phyloP scores from a whole-genome alignment of 2,888 invertebrate species.

The Mesorhabditis sp. region DNA sequence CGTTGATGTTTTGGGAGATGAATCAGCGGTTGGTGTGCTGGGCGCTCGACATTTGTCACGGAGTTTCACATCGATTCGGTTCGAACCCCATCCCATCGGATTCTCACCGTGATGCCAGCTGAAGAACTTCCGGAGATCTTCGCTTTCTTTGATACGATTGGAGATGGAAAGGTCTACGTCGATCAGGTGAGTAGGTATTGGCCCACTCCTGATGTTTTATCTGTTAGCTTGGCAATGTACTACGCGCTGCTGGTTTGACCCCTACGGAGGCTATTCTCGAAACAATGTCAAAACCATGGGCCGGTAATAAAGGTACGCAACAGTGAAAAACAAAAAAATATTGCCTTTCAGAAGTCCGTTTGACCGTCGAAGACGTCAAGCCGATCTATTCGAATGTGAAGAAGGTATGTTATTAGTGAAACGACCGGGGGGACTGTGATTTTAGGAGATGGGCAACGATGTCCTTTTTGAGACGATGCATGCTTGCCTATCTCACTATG shows the following conservation, averaged over 20 bases:
- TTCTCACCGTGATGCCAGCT: background rate
- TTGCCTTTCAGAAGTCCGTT: constrained; percentile 4
- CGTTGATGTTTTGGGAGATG: too few relatives aligned
- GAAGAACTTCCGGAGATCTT: background rate
- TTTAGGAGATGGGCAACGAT: constrained; percentile 2
- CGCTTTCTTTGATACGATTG: constrained; percentile 1
- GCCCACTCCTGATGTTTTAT: background rate
- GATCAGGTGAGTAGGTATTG: background rate
- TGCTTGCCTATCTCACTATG: background rate
- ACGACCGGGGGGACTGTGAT: background rate
- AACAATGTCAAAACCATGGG: background rate
- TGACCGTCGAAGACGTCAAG: background rate
- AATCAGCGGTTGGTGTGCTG: too few relatives aligned
- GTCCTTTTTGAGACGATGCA: background rate
- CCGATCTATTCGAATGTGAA: constrained; percentile 4
- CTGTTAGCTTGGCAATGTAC: background rate
- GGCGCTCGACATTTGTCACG: too few relatives aligned
- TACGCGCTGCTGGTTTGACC: background rate
- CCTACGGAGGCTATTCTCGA: constrained; percentile 1
- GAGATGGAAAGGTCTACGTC: background rate
- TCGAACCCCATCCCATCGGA: too few relatives aligned
- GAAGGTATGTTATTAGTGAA: background rate
- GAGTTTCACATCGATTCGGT: too few relatives aligned
- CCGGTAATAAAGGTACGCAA: background rate
- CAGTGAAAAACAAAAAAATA: background rate